These are phyloP conservation scores for Subacronicta megacephala DNA, from an alignment of 2,888 invertebrate species.

Conservation along the genomic window DNA sequence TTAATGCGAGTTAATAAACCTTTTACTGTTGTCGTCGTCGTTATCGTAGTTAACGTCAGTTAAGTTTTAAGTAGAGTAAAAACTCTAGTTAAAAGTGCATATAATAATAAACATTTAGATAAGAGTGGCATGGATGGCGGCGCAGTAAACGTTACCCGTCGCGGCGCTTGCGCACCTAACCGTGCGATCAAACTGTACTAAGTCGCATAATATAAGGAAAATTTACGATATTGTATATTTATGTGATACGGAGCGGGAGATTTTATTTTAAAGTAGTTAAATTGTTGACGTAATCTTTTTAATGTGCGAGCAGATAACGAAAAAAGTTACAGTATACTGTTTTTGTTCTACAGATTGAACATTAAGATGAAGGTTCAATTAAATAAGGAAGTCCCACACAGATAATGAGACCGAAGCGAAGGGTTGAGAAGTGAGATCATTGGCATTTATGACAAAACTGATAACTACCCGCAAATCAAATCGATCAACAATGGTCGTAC, in stretches of 20 bases:
- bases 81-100: constrained; percentile 41
- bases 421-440: too few relatives aligned
- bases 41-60: constrained; percentile 30
- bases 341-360: too few relatives aligned
- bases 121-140: constrained; percentile 36
- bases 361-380: too few relatives aligned
- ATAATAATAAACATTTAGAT: constrained; percentile 56
- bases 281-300: too few relatives aligned
- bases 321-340: too few relatives aligned
- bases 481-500: constrained; percentile 26
- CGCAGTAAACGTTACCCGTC: constrained; percentile 59
- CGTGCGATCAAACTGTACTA: constrained; percentile 11
- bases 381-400: too few relatives aligned
- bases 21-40: constrained; percentile 23
- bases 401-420: too few relatives aligned
- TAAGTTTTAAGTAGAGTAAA: constrained; percentile 12
- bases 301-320: too few relatives aligned
- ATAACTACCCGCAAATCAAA: constrained; percentile 13
- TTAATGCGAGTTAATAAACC: constrained; percentile 18
- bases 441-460: too few relatives aligned
- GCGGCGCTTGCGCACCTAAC: constrained; percentile 12
- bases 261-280: too few relatives aligned
- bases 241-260: too few relatives aligned
- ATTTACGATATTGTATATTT: neutral
- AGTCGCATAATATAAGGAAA: constrained; percentile 1